A percentile compares a stretch with the other conserved stretches of the same genome.
phyloP scores from a whole-genome alignment of 2,113 vertebrate species.

The Labeo rohita region DNA sequence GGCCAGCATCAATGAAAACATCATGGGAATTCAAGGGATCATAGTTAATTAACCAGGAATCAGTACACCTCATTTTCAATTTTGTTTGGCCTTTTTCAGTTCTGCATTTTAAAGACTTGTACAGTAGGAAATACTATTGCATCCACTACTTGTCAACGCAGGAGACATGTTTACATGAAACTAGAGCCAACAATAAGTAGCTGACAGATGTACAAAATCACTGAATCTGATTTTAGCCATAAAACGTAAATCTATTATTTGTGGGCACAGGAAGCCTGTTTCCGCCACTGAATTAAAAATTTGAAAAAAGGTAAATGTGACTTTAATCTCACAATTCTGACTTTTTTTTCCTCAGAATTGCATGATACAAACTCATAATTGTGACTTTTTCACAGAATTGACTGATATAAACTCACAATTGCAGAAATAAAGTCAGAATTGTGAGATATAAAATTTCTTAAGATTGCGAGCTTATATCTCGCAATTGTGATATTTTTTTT shows the following conservation, averaged over 20 bases:
- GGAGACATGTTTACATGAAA: neutral
- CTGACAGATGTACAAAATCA: neutral
- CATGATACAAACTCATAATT: too few relatives aligned
- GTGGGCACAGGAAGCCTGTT: neutral
- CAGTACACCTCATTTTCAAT: neutral
- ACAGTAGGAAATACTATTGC: neutral
- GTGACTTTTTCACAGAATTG: too few relatives aligned
- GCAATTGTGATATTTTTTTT: too few relatives aligned
- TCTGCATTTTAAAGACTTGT: constrained; percentile 18
- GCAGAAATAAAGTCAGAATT: too few relatives aligned
- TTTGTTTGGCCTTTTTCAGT: neutral
- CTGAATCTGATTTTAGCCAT: neutral
- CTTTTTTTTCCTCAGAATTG: too few relatives aligned
- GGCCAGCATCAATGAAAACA: neutral
- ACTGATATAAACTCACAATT: too few relatives aligned
- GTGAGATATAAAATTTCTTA: too few relatives aligned
- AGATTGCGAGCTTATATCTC: too few relatives aligned
- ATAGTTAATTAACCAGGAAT: neutral
- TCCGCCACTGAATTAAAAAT: too few relatives aligned
- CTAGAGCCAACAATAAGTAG: neutral
- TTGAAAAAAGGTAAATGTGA: too few relatives aligned
- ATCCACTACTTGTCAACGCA: neutral
- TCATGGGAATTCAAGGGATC: neutral
- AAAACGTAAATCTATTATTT: neutral
- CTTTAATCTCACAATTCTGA: too few relatives aligned